phyloP scores from a whole-genome alignment of 2,113 vertebrate species.

The Onychorhynchus coronatus region DNA sequence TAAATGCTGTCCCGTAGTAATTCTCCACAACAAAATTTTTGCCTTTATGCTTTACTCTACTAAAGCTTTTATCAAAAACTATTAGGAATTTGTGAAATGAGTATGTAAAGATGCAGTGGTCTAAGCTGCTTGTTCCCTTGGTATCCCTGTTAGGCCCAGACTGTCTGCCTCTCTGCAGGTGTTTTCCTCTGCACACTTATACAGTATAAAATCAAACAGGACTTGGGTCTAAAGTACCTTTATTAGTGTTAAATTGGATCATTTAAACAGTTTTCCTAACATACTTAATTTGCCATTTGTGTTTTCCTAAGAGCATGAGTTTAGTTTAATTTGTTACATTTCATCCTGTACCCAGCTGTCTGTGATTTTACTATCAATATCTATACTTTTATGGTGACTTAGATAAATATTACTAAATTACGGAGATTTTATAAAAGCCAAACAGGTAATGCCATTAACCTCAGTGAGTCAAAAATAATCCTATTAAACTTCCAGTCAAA shows the following conservation, averaged over 20 bases:
- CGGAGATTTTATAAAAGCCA: not conserved
- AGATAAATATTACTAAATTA: conserved; percentile 35
- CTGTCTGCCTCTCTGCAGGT: not conserved
- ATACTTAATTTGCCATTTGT: not conserved
- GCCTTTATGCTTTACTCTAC: not conserved
- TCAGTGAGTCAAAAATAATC: not conserved
- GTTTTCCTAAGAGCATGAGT: not conserved
- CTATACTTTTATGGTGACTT: conserved; percentile 9
- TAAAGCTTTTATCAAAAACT: not conserved
- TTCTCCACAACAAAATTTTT: not conserved
- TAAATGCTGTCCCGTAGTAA: not conserved
- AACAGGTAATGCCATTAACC: conserved; percentile 32
- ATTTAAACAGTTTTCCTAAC: conserved; percentile 5
- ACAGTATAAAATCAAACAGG: not conserved
- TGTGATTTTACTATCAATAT: conserved; percentile 31
- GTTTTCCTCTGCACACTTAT: not conserved
- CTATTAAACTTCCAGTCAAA: conserved; percentile 19
- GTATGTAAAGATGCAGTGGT: not conserved
- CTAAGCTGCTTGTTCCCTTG: not conserved
- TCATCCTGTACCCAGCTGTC: not conserved
- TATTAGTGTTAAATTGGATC: conserved; percentile 4
- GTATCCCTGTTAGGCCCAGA: not conserved
- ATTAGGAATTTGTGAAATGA: not conserved
- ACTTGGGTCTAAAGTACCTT: not conserved
- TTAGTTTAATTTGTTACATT: conserved; percentile 36